A percentile compares a stretch with the other conserved stretches of the same genome.
These are phyloP conservation scores for Ariopsis seemanni DNA, from an alignment of 2,113 vertebrate genomes.

Conservation along the genomic window DNA sequence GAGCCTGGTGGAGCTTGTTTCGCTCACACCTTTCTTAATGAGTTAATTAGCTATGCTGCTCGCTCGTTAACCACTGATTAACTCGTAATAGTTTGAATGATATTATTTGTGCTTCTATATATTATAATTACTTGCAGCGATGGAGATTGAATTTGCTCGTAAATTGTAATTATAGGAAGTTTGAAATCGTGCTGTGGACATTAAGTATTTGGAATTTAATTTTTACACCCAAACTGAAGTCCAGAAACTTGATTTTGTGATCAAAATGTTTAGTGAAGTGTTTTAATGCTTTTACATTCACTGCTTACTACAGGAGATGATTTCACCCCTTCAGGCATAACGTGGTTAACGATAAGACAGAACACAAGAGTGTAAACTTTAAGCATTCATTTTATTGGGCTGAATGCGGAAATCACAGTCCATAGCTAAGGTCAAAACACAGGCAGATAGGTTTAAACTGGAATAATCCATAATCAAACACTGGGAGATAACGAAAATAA, in stretches of 20 bases:
- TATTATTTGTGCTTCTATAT: constrained; percentile 46
- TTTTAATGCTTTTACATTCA: not conserved
- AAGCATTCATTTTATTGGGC: not conserved
- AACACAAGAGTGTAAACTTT: not conserved
- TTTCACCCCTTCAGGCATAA: not conserved
- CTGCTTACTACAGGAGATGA: not conserved
- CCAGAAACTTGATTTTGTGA: not conserved
- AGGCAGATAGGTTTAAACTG: not conserved
- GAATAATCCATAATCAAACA: not conserved
- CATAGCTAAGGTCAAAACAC: not conserved
- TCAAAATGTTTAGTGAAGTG: not conserved
- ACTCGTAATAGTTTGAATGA: constrained; percentile 28
- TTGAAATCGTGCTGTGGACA: not conserved
- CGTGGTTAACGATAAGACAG: not conserved
- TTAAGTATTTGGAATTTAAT: not conserved
- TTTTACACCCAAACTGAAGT: not conserved
- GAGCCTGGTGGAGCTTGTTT: constrained; percentile 29
- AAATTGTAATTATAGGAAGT: constrained; percentile 10
- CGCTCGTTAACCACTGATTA: constrained; percentile 41
- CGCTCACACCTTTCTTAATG: constrained; percentile 42
- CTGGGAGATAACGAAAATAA: not conserved
- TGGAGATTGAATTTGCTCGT: constrained; percentile 30
- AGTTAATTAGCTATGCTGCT: constrained; percentile 46
- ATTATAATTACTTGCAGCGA: constrained; percentile 22
- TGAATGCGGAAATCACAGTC: not conserved